Percentiles rank a stretch among this genome's conserved stretches.
Evolutionary conservation across 2,888 invertebrate species (phyloP).

Genomic region (Lissonota sp.): DNA sequence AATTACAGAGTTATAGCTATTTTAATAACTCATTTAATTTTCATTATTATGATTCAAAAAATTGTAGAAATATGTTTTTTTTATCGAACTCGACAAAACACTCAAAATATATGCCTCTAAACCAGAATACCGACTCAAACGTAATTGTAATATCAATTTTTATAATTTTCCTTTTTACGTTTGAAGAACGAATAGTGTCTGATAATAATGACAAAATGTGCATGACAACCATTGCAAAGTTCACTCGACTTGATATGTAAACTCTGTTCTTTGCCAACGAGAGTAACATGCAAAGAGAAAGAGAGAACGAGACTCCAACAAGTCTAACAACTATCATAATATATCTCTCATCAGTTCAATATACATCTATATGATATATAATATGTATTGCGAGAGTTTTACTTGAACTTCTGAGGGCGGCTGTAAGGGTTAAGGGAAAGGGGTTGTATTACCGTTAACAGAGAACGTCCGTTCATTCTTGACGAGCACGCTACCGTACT

Average conservation of each 20-base stretch:
- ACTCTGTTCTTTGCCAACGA: slow-evolving; percentile 24
- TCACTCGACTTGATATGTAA: slow-evolving; percentile 5
- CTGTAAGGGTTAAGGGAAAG: background rate
- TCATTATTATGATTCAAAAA: too few species aligned
- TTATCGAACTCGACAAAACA: too few species aligned
- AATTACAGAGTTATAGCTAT: too few species aligned
- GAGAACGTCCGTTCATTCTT: slow-evolving; percentile 19
- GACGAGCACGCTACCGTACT: slow-evolving; percentile 44
- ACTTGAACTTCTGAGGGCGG: background rate
- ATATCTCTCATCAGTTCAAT: slow-evolving; percentile 28
- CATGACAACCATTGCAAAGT: slow-evolving; percentile 24
- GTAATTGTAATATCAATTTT: too few species aligned
- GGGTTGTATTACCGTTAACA: slow-evolving; percentile 10
- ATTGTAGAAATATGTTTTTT: too few species aligned
- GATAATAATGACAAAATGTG: slow-evolving; percentile 28
- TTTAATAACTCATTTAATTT: too few species aligned
- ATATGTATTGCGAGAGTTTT: slow-evolving; percentile 12
- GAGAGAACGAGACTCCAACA: background rate
- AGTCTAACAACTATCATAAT: slow-evolving; percentile 45
- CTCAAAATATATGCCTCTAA: too few species aligned
- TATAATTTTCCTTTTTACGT: too few species aligned
- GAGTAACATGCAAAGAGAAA: slow-evolving; percentile 1
- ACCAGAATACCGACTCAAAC: too few species aligned
- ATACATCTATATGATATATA: background rate
- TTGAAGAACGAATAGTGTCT: background rate